A percentile compares a stretch with the other conserved stretches of the same genome.
Conservation (phyloP, 37 sponge, comb jelly and placozoan genomes). For the Beroe ovata region DNA sequence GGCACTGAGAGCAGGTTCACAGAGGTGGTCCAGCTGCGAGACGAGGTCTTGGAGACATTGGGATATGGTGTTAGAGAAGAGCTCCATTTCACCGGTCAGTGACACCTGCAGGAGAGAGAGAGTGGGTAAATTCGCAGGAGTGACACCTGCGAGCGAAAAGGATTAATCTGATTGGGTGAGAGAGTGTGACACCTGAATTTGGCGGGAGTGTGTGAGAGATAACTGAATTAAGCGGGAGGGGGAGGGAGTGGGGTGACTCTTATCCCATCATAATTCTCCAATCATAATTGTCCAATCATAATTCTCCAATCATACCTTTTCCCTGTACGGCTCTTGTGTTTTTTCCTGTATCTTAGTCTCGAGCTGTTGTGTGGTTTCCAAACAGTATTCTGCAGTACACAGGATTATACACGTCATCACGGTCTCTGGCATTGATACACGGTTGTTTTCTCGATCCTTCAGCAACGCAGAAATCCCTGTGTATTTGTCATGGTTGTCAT, state of each 20-base stretch:
- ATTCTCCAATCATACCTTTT: slow-evolving; percentile 68
- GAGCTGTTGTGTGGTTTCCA: slow-evolving; percentile 94
- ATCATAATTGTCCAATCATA: too few relatives aligned
- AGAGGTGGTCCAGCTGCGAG: slow-evolving; percentile 77
- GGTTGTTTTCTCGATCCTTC: slow-evolving; percentile 71
- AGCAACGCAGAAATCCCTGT: slow-evolving; percentile 60
- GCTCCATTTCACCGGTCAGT: slow-evolving; percentile 37
- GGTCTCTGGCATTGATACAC: slow-evolving; percentile 77
- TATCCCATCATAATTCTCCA: too few relatives aligned
- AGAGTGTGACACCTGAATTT: too few relatives aligned
- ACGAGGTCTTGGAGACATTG: slow-evolving; percentile 89
- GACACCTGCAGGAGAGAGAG: too few relatives aligned
- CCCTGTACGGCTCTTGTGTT: slow-evolving; percentile 74
- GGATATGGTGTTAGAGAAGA: slow-evolving; percentile 77
- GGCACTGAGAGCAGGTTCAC: slow-evolving; percentile 78
- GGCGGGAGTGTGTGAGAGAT: too few relatives aligned
- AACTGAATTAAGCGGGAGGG: too few relatives aligned
- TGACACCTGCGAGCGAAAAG: too few relatives aligned
- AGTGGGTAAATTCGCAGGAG: too few relatives aligned
- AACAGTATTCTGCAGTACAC: slow-evolving; percentile 98
- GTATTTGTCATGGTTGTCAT: too few relatives aligned
- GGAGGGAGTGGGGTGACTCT: too few relatives aligned
- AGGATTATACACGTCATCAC: slow-evolving; percentile 77
- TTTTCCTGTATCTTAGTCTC: slow-evolving; percentile 95
- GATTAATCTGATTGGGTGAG: too few relatives aligned